Base-by-base conservation (phyloP, 2,797 vertebrate species). In the Aulostomus chinensis region DNA sequence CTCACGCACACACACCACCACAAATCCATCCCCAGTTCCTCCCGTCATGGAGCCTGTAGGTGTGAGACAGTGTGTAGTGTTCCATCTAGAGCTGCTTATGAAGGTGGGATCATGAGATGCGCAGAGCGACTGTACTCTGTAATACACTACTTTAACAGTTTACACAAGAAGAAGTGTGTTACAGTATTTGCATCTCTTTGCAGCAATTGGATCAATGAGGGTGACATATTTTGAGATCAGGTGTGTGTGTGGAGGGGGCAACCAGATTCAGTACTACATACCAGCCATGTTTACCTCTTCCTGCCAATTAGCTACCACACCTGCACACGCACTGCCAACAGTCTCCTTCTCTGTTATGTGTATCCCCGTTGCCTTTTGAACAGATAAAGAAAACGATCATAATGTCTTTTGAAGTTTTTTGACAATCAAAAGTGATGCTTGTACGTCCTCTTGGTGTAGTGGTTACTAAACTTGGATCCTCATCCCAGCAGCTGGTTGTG, bases 261-360 rank as follows among this genome's bases (percentile, higher is more conserved):
- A 42, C 26, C 33, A 18, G 56, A 40, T 48, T 57, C 51, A 48
- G 20, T 50, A 51, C 30, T 56, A 48, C 24, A 21, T 60, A 62
- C 50, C 51, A 49, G 76, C 59, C 42, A 58, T 26, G 51, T 78
- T 76, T 68, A 76, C 76, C 53, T 78, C 66, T 48, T 47, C 47
- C 58, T 65, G 66, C 64, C 52, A 65, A 53, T 61, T 61, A 50
- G 56, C 56, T 41, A 26, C 22, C 26, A 53, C 31, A 41, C 32
- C 31, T 56, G 42, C 33, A 53, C 18, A 68, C 52, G 60, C 65
- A 72, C 71, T 58, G 42, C 57, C 13, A 58, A n/a, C n/a, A n/a
- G n/a, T n/a, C n/a, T n/a, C n/a, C n/a, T n/a, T n/a, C n/a, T n/a
- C n/a, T n/a, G n/a, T n/a, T 17, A 33, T 59, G 7, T 52, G 15